Conservation (phyloP, 2,888 invertebrate genomes). For the Pyrocoelia pectoralis region DNA sequence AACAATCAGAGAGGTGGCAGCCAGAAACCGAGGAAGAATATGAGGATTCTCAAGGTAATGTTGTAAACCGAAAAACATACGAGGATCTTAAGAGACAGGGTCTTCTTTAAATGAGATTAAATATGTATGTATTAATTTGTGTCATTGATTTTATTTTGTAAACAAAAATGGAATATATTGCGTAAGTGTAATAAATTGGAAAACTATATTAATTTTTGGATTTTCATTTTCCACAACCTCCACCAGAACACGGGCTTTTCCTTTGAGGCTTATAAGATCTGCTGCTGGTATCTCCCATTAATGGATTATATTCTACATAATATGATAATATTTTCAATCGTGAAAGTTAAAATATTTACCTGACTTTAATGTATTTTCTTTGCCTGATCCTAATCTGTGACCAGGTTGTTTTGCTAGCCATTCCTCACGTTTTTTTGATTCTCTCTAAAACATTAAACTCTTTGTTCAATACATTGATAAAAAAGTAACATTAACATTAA, state of each 20-base stretch:
- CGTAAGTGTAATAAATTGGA: background rate
- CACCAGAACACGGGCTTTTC: conserved; percentile 54
- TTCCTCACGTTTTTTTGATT: conserved; percentile 50
- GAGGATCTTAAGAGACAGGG: conserved; percentile 99
- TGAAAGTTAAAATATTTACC: conserved; percentile 37
- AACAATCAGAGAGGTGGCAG: conserved; percentile 95
- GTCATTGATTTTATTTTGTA: background rate
- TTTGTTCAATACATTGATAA: too few relatives aligned
- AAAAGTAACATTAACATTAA: conserved; percentile 11
- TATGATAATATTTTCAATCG: background rate
- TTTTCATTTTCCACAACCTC: conserved; percentile 53
- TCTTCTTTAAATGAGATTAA: conserved; percentile 70
- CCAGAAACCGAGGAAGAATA: conserved; percentile 98
- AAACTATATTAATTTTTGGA: background rate
- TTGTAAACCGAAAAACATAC: conserved; percentile 97
- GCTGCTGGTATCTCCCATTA: conserved; percentile 52
- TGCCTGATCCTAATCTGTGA: conserved; percentile 45
- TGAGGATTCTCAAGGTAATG: conserved; percentile 98
- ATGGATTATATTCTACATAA: conserved; percentile 55
- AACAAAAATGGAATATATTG: background rate
- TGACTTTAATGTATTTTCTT: conserved; percentile 40
- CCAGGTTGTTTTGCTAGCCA: conserved; percentile 45
- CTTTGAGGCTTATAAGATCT: conserved; percentile 54
- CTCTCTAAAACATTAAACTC: conserved; percentile 46
- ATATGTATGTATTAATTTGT: background rate